Percentiles rank a stretch among this genome's conserved stretches.
Evolutionary conservation across 1,140 invertebrate genomes (phyloP).

Genomic region (Lutraria rhynchaena): DNA sequence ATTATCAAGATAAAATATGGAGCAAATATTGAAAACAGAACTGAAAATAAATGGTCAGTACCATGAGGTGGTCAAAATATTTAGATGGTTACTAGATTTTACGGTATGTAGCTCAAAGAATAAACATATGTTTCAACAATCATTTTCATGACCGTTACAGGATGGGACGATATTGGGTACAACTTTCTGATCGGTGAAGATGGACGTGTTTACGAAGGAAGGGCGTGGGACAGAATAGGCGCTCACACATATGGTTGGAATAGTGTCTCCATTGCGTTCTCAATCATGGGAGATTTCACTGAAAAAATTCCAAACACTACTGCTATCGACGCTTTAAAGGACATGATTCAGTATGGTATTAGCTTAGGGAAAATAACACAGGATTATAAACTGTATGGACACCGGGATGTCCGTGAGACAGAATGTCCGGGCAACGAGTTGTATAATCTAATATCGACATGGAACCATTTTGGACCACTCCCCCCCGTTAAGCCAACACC

Average conservation of each 20-base stretch:
- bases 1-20: no score
- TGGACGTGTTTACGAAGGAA: slow-evolving; percentile 62
- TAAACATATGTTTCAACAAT: no score
- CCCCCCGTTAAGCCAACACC: slow-evolving; percentile 46
- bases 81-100: background rate
- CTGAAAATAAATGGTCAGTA: no score
- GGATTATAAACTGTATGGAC: slow-evolving; percentile 69
- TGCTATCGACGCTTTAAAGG: slow-evolving; percentile 63
- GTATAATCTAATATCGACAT: slow-evolving; percentile 83
- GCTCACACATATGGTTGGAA: slow-evolving; percentile 65
- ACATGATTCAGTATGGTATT: slow-evolving; percentile 69
- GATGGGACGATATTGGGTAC: slow-evolving; percentile 68
- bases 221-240: slow-evolving; percentile 62
- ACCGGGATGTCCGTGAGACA: slow-evolving; percentile 64
- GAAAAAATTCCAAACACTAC: slow-evolving; percentile 60
- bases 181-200: slow-evolving; percentile 69
- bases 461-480: slow-evolving; percentile 80
- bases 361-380: slow-evolving; percentile 54
- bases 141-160: no score
- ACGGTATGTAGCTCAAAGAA: background rate
- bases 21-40: no score
- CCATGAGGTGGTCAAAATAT: background rate
- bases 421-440: slow-evolving; percentile 77
- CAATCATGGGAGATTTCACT: slow-evolving; percentile 86
- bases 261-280: slow-evolving; percentile 85